These are phyloP conservation scores for Phenganax marumi DNA, from an alignment of 92 coral and sea anemone genomes.

Conservation along the genomic window DNA sequence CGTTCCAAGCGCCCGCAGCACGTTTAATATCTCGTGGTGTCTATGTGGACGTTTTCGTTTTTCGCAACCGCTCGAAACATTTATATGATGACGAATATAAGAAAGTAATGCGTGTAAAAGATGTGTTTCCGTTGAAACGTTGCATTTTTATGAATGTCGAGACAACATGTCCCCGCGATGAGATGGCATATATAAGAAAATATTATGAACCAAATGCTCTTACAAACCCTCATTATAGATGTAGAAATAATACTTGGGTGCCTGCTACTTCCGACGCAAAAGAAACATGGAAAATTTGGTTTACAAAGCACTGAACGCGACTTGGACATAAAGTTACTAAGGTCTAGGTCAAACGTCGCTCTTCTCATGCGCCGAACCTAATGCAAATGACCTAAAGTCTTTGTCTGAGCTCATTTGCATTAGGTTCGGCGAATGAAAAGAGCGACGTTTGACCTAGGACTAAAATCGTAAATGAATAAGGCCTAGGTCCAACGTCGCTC, in stretches of 20 bases:
- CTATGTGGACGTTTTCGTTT: constrained; percentile 28
- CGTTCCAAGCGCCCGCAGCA: constrained; percentile 12
- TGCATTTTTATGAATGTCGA: constrained; percentile 2
- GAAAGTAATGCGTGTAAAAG: background rate
- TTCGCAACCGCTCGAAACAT: background rate
- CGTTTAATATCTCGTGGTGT: background rate
- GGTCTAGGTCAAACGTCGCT: no score
- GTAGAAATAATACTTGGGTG: constrained; percentile 19
- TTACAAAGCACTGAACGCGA: background rate
- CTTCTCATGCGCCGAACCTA: no score
- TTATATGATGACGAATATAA: constrained; percentile 24
- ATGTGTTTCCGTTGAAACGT: constrained; percentile 10
- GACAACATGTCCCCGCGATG: constrained; percentile 15
- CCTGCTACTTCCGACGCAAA: constrained; percentile 2
- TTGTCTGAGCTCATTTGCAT: no score
- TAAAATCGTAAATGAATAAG: no score
- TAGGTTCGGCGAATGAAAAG: no score
- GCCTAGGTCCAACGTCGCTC: no score
- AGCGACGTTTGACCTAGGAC: no score
- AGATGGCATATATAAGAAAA: background rate
- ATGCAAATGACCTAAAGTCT: no score
- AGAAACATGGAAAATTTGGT: constrained; percentile 3
- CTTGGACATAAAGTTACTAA: no score
- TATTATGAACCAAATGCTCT: background rate
- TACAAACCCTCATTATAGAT: constrained; percentile 19